Evolutionary conservation across 2,113 vertebrate genomes (phyloP), one percentile per base, ranked within the genome.

Genomic region (Pangasianodon hypophthalmus): DNA sequence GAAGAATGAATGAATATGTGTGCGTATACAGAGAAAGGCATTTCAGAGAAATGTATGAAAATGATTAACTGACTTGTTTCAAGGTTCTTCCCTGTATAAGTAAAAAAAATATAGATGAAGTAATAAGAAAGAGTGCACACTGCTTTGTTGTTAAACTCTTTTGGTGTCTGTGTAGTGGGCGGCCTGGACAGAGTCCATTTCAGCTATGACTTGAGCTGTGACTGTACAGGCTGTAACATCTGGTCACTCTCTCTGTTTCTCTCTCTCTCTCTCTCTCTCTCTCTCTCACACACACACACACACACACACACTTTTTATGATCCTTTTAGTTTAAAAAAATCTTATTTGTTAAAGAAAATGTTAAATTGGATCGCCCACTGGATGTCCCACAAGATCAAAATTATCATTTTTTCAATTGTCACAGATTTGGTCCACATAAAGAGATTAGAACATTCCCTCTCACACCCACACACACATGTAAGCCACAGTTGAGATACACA

Each of bases 381-480:
- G 37, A 37, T 21, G 44, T 80, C 26, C 46, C 77, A 80, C 26
- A 80, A 24, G 32, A 58, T 32, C 21, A 83, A 83, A 83, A 83
- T 29, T 56, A 16, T n/a, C 52, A 37, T 52, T 37, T 37, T 37
- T 37, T 37, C 37, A 37, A 1, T 37, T 37, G 37, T 37, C 37
- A 37, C 37, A 37, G 37, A 37, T 37, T 84, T 84, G 37, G 10
- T 26, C 21, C 11, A 56, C 24, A 60, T 60, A 41, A 44, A 26
- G 32, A 60, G 37, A 62, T 84, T 62, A 84, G 82, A 54, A 10
- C 80, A 46, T 88, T 41, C 48, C n/a, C 10, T 50, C 73, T 52
- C 73, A 81, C 75, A 90, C 60, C 37, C 81, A 73, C 37, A 88
- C 71, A 46, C 86, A 77, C 80, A 90, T 24, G n/a, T 60, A 32